phyloP scores from a whole-genome alignment of 2,113 vertebrate species.

The Damaliscus lunatus region DNA sequence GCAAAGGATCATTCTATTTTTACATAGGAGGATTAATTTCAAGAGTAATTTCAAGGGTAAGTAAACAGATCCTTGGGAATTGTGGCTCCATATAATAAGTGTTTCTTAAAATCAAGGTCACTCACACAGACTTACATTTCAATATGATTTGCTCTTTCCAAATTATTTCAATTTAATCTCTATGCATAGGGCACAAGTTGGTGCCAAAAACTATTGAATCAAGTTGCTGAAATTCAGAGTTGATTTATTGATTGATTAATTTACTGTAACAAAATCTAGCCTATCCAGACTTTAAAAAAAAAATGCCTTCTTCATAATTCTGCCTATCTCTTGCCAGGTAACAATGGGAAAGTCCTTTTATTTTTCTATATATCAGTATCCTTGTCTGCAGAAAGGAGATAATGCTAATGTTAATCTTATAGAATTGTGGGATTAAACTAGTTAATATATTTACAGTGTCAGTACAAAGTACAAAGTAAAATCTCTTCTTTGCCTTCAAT shows the following conservation, averaged over 20 bases:
- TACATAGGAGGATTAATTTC: not conserved
- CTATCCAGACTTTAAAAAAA: not conserved
- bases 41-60: not conserved
- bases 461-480: not conserved
- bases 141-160: not conserved
- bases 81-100: not conserved
- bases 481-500: not conserved
- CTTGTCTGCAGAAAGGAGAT: not conserved
- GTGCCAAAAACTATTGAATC: not conserved
- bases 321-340: not conserved
- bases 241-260: not conserved
- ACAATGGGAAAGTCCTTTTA: not conserved
- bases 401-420: not conserved
- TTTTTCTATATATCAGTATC: not conserved
- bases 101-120: not conserved
- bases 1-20: not conserved
- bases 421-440: not conserved
- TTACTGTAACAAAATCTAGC: not conserved
- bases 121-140: not conserved
- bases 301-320: not conserved
- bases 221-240: not conserved
- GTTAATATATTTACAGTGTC: not conserved
- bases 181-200: not conserved
- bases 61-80: not conserved
- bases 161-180: not conserved